Evolutionary conservation across 1,140 invertebrate genomes (phyloP), one percentile per base, ranked within the genome.

Genomic region (Acromyrmex heyeri): DNA sequence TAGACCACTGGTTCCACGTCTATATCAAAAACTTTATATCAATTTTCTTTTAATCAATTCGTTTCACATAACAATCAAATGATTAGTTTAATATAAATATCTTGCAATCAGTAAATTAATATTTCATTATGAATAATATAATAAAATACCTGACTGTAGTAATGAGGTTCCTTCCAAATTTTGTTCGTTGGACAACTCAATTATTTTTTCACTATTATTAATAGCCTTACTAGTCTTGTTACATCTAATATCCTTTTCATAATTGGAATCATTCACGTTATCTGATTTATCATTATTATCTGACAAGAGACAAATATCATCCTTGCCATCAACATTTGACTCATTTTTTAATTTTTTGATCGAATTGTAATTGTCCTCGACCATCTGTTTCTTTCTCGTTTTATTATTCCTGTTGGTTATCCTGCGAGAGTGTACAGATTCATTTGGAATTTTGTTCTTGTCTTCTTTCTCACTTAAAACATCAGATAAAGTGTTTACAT

Each of bases 1-100:
- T 93, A 93, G 64, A 87, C 92, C 21, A 93, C 92, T 75, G 92
- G 91, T 76, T 91, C 92, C 16, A 88, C 78, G 18, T 48, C 88
- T 90, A n/a, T 21, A 34, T 6, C 5, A 34, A 34, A 34, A 87
- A 90, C 61, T 27, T 81, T 16, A 1, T 16, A 18, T 53, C 34
- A 8, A 59, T 21, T 72, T 73, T 73, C 16, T 30, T 48, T 59
- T 72, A n/a, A 69, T 44, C 18, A 34, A 61, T 59, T 62, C 1
- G 27, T 65, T 55, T 79, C 27, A 21, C 30, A 27, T 0, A 18
- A 67, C 7, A 16, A 69, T 24, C 6, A 24, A 55, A 50, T 8
- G 0, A 16, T 65, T 55, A 7, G 24, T n/a, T 34, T 55, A 18
- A 81, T 55, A 69, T 6, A 48, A 59, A 44, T 57, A 69, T 81